phyloP scores from a whole-genome alignment of 2,797 vertebrate species.

The Lerista edwardsae region DNA sequence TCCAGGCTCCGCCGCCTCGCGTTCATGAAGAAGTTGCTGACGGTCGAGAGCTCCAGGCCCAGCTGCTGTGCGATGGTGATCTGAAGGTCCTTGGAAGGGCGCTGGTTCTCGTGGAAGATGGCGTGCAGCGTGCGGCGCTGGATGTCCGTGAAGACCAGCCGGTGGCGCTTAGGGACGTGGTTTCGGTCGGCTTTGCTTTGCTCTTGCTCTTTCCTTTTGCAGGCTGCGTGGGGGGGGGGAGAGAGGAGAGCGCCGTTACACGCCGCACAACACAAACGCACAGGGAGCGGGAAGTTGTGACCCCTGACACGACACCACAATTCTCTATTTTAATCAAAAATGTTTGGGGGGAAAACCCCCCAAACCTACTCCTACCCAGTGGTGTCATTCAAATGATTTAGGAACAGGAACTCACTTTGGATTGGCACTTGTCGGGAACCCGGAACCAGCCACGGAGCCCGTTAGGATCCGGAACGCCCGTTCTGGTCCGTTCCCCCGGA shows the following conservation, averaged over 20 bases:
- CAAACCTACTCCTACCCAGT: too few relatives aligned
- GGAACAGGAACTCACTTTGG: too few relatives aligned
- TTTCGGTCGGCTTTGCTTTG: slow-evolving; percentile 86
- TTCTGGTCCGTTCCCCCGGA: too few relatives aligned
- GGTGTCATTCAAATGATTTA: too few relatives aligned
- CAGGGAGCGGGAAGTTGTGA: too few relatives aligned
- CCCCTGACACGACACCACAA: too few relatives aligned
- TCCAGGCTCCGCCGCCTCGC: slow-evolving; percentile 87
- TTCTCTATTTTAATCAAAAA: too few relatives aligned
- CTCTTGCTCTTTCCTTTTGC: slow-evolving; percentile 88
- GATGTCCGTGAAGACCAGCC: slow-evolving; percentile 89
- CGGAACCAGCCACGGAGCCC: too few relatives aligned
- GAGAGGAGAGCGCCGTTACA: background rate
- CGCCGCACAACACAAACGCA: rapidly evolving
- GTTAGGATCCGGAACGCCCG: too few relatives aligned
- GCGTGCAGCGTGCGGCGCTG: slow-evolving; percentile 87
- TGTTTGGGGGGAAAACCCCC: too few relatives aligned
- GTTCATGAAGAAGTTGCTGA: slow-evolving; percentile 93
- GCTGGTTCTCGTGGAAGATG: slow-evolving; percentile 88
- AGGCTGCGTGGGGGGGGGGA: slow-evolving; percentile 72
- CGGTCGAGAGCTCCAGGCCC: slow-evolving; percentile 87
- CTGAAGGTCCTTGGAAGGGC: slow-evolving; percentile 87
- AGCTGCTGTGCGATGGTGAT: slow-evolving; percentile 89
- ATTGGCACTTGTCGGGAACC: too few relatives aligned
- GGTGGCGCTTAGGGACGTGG: slow-evolving; percentile 86